A percentile compares a stretch with the other conserved stretches of the same genome.
Conservation (phyloP, 2,113 vertebrate species). For the Odobenus rosmarus region DNA sequence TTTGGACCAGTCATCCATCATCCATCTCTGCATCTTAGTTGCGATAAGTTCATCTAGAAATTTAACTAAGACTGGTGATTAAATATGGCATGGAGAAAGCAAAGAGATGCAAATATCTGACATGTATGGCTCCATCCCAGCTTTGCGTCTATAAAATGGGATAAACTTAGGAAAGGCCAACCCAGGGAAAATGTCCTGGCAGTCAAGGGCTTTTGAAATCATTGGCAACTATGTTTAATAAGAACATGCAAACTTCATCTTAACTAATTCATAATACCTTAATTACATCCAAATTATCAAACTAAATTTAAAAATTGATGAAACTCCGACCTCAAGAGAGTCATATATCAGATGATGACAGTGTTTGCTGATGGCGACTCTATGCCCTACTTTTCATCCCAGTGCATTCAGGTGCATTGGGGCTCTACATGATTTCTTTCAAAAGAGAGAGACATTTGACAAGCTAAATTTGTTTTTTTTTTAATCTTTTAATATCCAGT, state of each 20-base stretch:
- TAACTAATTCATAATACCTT: background rate
- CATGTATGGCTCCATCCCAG: background rate
- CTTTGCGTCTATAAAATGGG: background rate
- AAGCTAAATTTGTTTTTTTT: background rate
- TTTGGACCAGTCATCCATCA: background rate
- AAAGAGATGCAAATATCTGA: background rate
- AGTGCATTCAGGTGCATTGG: no score
- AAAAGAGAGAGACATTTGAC: background rate
- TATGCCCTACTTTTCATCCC: background rate
- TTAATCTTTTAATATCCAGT: background rate
- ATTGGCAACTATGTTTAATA: background rate
- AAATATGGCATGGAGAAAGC: background rate
- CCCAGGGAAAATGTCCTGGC: background rate
- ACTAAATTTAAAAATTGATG: background rate
- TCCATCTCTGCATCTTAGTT: background rate
- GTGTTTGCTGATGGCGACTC: background rate
- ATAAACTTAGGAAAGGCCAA: background rate
- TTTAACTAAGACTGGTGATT: background rate
- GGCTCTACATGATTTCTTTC: background rate
- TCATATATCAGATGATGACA: background rate
- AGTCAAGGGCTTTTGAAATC: slow-evolving; percentile 27
- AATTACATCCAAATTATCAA: slow-evolving; percentile 16
- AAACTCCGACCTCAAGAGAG: background rate
- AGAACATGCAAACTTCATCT: background rate
- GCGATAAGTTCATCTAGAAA: background rate